These are phyloP conservation scores for Cryptocephalus moraei DNA, from an alignment of 2,888 invertebrate species.

Conservation along the genomic window DNA sequence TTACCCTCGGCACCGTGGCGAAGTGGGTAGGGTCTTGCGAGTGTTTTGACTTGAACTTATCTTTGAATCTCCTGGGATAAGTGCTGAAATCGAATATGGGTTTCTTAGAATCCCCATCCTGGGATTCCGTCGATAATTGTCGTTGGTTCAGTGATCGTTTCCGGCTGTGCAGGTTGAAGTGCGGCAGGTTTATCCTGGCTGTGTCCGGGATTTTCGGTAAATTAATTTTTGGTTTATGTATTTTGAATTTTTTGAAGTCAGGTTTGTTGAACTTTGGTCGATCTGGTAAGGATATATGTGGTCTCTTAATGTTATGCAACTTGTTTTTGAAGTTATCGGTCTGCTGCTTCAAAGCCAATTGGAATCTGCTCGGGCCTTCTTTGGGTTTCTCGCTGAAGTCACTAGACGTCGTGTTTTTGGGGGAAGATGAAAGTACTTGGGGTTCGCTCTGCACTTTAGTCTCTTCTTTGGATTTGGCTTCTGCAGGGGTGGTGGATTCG, in stretches of 20 bases:
- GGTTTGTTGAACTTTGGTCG: slow-evolving; percentile 43
- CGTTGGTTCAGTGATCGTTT: slow-evolving; percentile 34
- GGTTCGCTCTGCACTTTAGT: background rate
- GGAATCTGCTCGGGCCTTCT: slow-evolving; percentile 12
- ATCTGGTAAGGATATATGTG: slow-evolving; percentile 50
- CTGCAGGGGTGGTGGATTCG: background rate
- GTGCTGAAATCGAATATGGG: slow-evolving; percentile 65
- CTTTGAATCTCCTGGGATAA: slow-evolving; percentile 60
- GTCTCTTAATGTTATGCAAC: slow-evolving; percentile 41
- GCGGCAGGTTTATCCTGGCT: slow-evolving; percentile 52
- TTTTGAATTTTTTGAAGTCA: slow-evolving; percentile 34
- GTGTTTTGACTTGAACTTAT: slow-evolving; percentile 11
- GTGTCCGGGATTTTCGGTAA: slow-evolving; percentile 51
- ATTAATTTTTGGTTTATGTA: slow-evolving; percentile 50
- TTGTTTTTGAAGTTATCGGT: slow-evolving; percentile 55
- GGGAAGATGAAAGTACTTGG: background rate
- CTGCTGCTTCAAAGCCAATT: slow-evolving; percentile 19
- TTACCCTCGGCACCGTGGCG: slow-evolving; percentile 50
- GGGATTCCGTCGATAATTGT: slow-evolving; percentile 42
- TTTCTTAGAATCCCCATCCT: slow-evolving; percentile 44
- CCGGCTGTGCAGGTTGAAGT: slow-evolving; percentile 32
- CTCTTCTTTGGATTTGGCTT: background rate
- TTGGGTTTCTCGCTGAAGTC: slow-evolving; percentile 3
- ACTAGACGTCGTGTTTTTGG: background rate
- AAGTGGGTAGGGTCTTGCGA: slow-evolving; percentile 49